A percentile compares a stretch with the other conserved stretches of the same genome.
phyloP scores from a whole-genome alignment of 1,140 invertebrate genomes.

The Aphidius gifuensis region DNA sequence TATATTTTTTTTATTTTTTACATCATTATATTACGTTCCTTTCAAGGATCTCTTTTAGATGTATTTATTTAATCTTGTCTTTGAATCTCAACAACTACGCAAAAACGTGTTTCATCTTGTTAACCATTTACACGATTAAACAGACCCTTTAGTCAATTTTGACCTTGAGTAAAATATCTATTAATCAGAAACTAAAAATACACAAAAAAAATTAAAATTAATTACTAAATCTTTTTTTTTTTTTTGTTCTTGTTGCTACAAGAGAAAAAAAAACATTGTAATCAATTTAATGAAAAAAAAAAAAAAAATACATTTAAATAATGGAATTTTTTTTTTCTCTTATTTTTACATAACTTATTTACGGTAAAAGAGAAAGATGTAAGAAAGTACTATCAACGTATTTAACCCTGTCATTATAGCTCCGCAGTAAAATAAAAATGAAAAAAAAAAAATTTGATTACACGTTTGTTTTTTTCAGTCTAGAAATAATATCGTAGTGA shows the following conservation, averaged over 20 bases:
- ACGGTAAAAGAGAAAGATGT: neutral
- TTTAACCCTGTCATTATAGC: constrained; percentile 10
- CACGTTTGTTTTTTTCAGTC: too few relatives aligned
- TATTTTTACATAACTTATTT: neutral
- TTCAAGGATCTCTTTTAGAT: constrained; percentile 24
- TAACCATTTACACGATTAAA: constrained; percentile 1
- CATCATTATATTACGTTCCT: neutral
- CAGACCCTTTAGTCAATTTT: neutral
- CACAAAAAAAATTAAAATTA: too few relatives aligned
- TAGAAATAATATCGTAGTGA: too few relatives aligned
- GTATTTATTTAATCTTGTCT: constrained; percentile 16
- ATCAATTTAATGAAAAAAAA: too few relatives aligned
- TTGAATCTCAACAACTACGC: constrained; percentile 14
- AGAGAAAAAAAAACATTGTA: too few relatives aligned
- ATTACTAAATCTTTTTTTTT: too few relatives aligned
- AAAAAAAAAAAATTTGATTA: neutral
- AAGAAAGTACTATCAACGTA: neutral
- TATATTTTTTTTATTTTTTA: too few relatives aligned
- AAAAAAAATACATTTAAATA: too few relatives aligned
- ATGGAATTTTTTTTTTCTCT: neutral
- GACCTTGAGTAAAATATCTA: constrained; percentile 2
- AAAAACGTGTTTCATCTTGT: constrained; percentile 12
- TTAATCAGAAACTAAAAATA: too few relatives aligned
- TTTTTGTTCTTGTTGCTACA: too few relatives aligned
- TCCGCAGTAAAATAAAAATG: neutral